Evolutionary conservation across 2,888 invertebrate species (phyloP), one percentile per base, ranked within the genome.

Genomic region (Calliopum simillimum): DNA sequence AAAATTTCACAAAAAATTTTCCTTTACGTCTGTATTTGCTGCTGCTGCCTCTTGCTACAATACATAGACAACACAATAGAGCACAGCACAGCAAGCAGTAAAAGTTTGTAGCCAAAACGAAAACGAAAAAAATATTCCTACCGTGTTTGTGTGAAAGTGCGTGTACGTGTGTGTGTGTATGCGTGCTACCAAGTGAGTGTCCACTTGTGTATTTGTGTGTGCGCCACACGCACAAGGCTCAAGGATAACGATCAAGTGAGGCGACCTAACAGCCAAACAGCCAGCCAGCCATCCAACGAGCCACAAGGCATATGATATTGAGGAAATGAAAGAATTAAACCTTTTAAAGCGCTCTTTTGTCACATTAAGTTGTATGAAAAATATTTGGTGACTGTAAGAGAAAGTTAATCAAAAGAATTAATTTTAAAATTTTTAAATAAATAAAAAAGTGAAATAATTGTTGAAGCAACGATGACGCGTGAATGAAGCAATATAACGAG

Each of bases 201-300:
- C 19, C 49, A 56, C 23, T 59, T 71, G 56, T 68, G 44, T 14
- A 14, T 72, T 59, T 65, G 44, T 59, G 41, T 68, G 47, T 64
- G 64, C 46, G 66, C 55, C 55, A 59, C 23, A 43, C 65, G 67
- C 69, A 62, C 70, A 69, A 68, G 65, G 62, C 69, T 63, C 73
- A 73, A 74, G 76, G 76, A 77, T 77, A 74, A 76, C 73, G 73
- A 74, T 68, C 71, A 70, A 68, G 56, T 47, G 13, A 55, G 25
- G 33, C 70, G 58, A 19, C 59, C 59, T n/a, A n/a, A n/a, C n/a
- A 68, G 64, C 43, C 65, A 61, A 55, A 46, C 56, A 55, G 47
- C 4, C 66, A 62, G 41, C 51, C 55, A 47, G 25, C 33, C 66
- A 62, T 23, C 51, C 55, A 47, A 19, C 33, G 62, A 64, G 47